These are phyloP conservation scores for Drosophila takahashii DNA, from an alignment of 1,140 invertebrate species.

Conservation along the genomic window DNA sequence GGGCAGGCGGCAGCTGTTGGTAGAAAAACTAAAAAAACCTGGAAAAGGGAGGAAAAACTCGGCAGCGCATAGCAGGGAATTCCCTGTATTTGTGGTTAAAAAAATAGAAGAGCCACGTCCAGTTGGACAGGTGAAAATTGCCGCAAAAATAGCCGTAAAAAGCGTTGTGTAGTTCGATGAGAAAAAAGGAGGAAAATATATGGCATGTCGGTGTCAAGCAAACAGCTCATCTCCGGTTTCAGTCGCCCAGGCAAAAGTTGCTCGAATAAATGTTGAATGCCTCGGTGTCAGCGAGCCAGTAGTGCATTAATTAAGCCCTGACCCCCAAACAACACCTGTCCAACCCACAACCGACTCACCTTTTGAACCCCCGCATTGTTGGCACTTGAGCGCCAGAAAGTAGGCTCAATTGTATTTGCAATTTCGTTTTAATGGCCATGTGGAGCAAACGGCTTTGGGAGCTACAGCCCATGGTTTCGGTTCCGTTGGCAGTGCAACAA, in stretches of 20 bases:
- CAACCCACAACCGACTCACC: not conserved
- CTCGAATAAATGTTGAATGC: slow-evolving; percentile 52
- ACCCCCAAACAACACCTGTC: slow-evolving; percentile 9
- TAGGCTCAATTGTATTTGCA: slow-evolving; percentile 56
- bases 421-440: slow-evolving; percentile 54
- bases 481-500: slow-evolving; percentile 37
- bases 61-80: slow-evolving; percentile 34
- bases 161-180: not conserved
- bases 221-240: slow-evolving; percentile 37
- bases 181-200: not conserved
- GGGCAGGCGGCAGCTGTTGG: slow-evolving; percentile 42
- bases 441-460: slow-evolving; percentile 3
- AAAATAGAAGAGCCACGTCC: slow-evolving; percentile 28
- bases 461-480: slow-evolving; percentile 2
- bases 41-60: not conserved
- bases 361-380: slow-evolving; percentile 2
- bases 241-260: slow-evolving; percentile 9
- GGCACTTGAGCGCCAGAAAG: slow-evolving; percentile 43
- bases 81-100: slow-evolving; percentile 63
- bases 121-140: slow-evolving; percentile 59
- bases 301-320: slow-evolving; percentile 59
- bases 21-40: slow-evolving; percentile 4
- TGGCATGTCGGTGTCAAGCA: slow-evolving; percentile 1
- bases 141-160: slow-evolving; percentile 36
- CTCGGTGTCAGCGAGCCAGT: slow-evolving; percentile 39